These are phyloP conservation scores for Charaxes varanes DNA, from an alignment of 1,140 invertebrate genomes.

Conservation along the genomic window DNA sequence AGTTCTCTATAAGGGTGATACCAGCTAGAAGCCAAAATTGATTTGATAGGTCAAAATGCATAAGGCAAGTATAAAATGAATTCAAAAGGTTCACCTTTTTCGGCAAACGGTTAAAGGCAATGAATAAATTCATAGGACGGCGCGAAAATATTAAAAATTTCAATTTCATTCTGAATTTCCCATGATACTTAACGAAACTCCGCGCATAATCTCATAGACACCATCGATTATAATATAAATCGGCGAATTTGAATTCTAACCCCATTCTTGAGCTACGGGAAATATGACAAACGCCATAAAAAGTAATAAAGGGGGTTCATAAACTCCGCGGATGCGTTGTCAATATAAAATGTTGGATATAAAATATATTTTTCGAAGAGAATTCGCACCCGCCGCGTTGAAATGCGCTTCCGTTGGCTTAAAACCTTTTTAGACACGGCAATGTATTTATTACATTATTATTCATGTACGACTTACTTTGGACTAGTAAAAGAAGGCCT, in stretches of 20 bases:
- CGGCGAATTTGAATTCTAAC: conserved; percentile 52
- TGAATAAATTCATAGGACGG: too few species aligned
- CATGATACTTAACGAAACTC: conserved; percentile 21
- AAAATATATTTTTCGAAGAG: conserved; percentile 49
- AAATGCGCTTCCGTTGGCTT: conserved; percentile 32
- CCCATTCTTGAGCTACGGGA: conserved; percentile 29
- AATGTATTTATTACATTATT: background rate
- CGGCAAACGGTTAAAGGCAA: background rate
- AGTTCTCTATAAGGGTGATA: too few species aligned
- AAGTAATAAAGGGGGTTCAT: conserved; percentile 58
- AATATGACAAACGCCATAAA: conserved; percentile 60
- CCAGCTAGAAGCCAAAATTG: too few species aligned
- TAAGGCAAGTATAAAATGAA: too few species aligned
- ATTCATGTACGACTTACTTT: too few species aligned
- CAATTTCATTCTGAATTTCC: conserved; percentile 13
- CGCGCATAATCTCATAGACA: conserved; percentile 34
- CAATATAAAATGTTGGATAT: conserved; percentile 54
- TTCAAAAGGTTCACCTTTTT: too few species aligned
- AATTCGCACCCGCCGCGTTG: conserved; percentile 38
- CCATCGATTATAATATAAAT: conserved; percentile 64
- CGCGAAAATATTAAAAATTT: conserved; percentile 17
- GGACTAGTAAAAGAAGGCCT: too few species aligned
- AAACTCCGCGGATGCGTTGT: conserved; percentile 51
- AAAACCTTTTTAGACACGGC: conserved; percentile 11
- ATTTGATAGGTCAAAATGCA: too few species aligned